A percentile compares a stretch with the other conserved stretches of the same genome.
These are phyloP conservation scores for silkworm (Bombyx mori) DNA, from an alignment of 1,140 invertebrate genomes.

Conservation along the genomic window DNA sequence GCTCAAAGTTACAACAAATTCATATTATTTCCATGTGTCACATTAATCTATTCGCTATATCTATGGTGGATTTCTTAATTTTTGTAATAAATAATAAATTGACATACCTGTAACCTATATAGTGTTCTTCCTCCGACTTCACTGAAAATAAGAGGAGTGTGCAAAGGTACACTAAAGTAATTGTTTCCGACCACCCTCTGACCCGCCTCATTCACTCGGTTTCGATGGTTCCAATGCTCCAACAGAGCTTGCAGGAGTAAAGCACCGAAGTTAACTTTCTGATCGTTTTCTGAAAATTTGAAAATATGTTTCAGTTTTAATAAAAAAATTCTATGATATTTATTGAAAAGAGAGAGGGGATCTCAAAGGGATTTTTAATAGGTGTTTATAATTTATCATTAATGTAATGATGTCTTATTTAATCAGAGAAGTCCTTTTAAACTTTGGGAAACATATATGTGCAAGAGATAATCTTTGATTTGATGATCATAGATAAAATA, in stretches of 20 bases:
- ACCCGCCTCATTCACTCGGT: constrained; percentile 76
- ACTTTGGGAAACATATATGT: too few species aligned
- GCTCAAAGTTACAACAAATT: too few species aligned
- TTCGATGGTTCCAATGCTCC: constrained; percentile 91
- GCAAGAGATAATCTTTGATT: too few species aligned
- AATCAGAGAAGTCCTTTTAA: too few species aligned
- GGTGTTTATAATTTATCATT: too few species aligned
- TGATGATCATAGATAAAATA: too few species aligned
- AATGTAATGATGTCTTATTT: too few species aligned
- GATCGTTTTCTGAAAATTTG: constrained; percentile 79
- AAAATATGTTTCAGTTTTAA: background rate
- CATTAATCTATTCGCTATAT: background rate
- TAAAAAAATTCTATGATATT: too few species aligned
- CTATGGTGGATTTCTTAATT: background rate
- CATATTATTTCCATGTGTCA: too few species aligned
- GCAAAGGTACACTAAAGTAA: constrained; percentile 93
- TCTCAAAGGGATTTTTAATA: too few species aligned
- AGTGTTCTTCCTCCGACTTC: constrained; percentile 95
- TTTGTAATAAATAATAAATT: background rate
- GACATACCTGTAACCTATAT: constrained; percentile 73
- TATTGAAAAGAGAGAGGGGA: too few species aligned
- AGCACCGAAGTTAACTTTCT: constrained; percentile 97
- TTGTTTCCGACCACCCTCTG: constrained; percentile 80
- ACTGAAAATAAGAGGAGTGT: constrained; percentile 98
- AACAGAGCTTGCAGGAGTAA: constrained; percentile 94